Conservation (phyloP, 2,113 vertebrate genomes). For the Siniperca chuatsi region DNA sequence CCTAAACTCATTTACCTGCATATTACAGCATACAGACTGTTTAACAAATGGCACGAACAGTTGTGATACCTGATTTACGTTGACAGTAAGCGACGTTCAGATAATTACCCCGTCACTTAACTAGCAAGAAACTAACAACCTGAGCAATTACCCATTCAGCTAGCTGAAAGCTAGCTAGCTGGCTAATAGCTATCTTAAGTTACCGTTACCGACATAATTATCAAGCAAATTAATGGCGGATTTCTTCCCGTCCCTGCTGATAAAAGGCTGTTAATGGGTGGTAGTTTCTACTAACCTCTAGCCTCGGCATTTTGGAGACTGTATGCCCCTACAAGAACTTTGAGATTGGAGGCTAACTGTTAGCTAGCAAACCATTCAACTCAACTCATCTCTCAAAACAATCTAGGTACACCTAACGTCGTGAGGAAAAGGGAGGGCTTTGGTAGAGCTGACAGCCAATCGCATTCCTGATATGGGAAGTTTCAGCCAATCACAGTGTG, state of each 20-base stretch:
- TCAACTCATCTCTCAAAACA: conserved; percentile 82
- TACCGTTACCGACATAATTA: conserved; percentile 46
- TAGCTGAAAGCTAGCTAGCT: conserved; percentile 63
- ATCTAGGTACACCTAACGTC: conserved; percentile 57
- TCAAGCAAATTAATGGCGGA: conserved; percentile 2
- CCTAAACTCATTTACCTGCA: conserved; percentile 9
- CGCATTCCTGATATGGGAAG: not conserved
- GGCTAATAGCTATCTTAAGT: conserved; percentile 61
- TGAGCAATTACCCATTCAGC: conserved; percentile 41
- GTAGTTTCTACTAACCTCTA: conserved; percentile 66
- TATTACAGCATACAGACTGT: conserved; percentile 2
- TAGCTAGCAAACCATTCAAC: conserved; percentile 66
- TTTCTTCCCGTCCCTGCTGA: not conserved
- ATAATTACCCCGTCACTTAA: conserved; percentile 5
- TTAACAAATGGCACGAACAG: not conserved
- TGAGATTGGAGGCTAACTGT: conserved; percentile 65
- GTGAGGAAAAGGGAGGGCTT: conserved; percentile 34
- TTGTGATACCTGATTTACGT: not conserved
- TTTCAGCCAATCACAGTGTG: conserved; percentile 55
- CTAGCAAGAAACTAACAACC: conserved; percentile 28
- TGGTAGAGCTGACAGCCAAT: conserved; percentile 56
- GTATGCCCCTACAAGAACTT: conserved; percentile 67
- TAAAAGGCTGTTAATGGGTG: not conserved
- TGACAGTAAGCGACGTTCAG: not conserved
- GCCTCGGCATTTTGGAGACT: conserved; percentile 71